Evolutionary conservation across 2,888 invertebrate genomes (phyloP).

Genomic region (Dasypogon diadema): DNA sequence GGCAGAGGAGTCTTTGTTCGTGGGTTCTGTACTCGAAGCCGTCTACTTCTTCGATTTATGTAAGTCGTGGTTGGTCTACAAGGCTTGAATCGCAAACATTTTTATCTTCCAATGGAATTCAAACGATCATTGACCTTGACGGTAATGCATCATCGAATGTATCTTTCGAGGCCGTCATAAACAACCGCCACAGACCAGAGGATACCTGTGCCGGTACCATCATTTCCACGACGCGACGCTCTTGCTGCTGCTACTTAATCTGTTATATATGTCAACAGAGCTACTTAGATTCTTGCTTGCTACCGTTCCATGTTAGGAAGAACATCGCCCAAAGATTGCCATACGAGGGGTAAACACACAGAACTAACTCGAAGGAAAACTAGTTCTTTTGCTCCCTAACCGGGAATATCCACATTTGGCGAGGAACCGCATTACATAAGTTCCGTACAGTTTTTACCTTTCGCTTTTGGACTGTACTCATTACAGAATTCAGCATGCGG

Average conservation of each 20-base stretch:
- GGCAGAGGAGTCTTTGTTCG: conserved; percentile 4
- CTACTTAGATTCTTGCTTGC: conserved; percentile 22
- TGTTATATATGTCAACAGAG: conserved; percentile 48
- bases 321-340: neutral
- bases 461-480: conserved; percentile 38
- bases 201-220: neutral
- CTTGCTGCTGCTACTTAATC: neutral
- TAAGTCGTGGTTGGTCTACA: conserved; percentile 19
- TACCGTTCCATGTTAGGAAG: neutral
- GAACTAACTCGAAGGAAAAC: conserved; percentile 44
- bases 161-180: conserved; percentile 36
- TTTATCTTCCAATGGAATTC: conserved; percentile 50
- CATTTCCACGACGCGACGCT: neutral
- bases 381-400: conserved; percentile 37
- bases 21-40: conserved; percentile 30
- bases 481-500: conserved; percentile 33
- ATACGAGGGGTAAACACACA: neutral
- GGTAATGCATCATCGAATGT: conserved; percentile 47
- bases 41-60: conserved; percentile 34
- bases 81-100: conserved; percentile 24
- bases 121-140: conserved; percentile 56
- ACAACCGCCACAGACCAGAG: neutral
- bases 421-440: conserved; percentile 45
- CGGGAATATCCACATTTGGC: conserved; percentile 25
- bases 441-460: conserved; percentile 43